Base-by-base conservation (phyloP, 2,797 vertebrate species). In the Cuculus canorus region DNA sequence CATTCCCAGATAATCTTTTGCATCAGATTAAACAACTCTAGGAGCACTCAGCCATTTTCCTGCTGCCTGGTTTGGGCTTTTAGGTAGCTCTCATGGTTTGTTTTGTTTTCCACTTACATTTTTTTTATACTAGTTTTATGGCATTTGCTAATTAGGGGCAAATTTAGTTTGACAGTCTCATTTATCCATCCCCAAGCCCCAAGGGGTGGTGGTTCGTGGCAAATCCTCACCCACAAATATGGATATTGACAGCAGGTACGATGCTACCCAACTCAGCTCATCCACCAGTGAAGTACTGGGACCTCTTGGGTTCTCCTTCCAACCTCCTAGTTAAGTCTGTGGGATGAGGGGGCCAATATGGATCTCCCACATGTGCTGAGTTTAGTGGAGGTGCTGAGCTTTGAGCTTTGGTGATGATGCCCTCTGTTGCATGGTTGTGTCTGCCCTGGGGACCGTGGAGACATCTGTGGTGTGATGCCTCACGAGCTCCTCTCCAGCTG, bases 201-300 rank as follows among this genome's bases (percentile, higher is more conserved):
- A 12, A 43, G 33, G 30, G 6, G 5, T 6, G 28, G 27, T 69
- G 70, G 25, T 13, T 85, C 53, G 7, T 8, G 76, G 65, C 30
- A 28, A 78, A 23, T 52, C 43, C 47, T 88, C 28, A 9, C 47
- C 22, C 10, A 2, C 33, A 56, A 17, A 0, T 23, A 12, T 28
- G 28, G 57, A 4, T 48, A 18, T 9, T 37, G 10, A 21, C 13
- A 43, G 13, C 28, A 71, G 45, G 16, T 22, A 1, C 0, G 0
- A 9, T 37, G 39, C 23, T 73, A 18, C 54, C 81, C 54, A 27
- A 5, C 54, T 21, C 59, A 48, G 9, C 72, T 37, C 77, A 11
- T 43, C 63, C 80, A 24, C 7, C 25, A 4, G 18, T 14, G 60
- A 14, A 0, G 0, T 1, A 1, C 28, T 41, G 64, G 22, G 25